A percentile compares a stretch with the other conserved stretches of the same genome.
phyloP scores from a whole-genome alignment of 2,113 vertebrate genomes.

The Microcebus tavaratra region DNA sequence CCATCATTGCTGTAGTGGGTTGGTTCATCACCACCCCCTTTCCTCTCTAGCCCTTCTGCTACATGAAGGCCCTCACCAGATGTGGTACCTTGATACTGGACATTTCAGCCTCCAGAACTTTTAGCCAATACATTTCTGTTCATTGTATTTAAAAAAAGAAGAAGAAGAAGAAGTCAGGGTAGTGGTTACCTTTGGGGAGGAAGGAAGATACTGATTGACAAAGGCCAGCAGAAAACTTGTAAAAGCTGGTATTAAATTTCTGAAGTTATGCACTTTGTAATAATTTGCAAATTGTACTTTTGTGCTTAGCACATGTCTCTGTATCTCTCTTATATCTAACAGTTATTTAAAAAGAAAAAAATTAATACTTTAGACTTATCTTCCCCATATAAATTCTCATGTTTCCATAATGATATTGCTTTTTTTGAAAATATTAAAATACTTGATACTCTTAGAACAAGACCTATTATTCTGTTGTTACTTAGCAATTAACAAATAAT shows the following conservation, averaged over 20 bases:
- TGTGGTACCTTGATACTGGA: too few species aligned
- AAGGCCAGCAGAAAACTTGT: neutral
- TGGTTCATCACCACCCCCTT: too few species aligned
- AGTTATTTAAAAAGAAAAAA: neutral
- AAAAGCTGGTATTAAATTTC: neutral
- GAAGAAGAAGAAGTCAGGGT: neutral
- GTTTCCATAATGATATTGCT: neutral
- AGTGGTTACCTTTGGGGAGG: neutral
- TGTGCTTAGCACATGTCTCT: neutral
- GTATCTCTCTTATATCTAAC: neutral
- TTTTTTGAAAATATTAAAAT: neutral
- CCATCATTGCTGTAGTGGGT: too few species aligned
- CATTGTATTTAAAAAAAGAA: too few species aligned
- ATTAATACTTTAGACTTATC: neutral
- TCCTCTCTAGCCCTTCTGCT: too few species aligned
- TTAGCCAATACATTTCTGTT: too few species aligned
- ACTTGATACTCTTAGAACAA: neutral
- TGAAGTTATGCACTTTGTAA: neutral
- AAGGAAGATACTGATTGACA: neutral
- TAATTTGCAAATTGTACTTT: neutral
- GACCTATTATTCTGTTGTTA: neutral
- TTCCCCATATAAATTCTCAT: neutral
- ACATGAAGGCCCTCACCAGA: too few species aligned
- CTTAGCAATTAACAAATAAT: conserved; percentile 22
- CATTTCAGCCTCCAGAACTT: too few species aligned